A percentile compares a stretch with the other conserved stretches of the same genome.
phyloP scores from a whole-genome alignment of 2,113 vertebrate species.

The Propithecus coquereli region DNA sequence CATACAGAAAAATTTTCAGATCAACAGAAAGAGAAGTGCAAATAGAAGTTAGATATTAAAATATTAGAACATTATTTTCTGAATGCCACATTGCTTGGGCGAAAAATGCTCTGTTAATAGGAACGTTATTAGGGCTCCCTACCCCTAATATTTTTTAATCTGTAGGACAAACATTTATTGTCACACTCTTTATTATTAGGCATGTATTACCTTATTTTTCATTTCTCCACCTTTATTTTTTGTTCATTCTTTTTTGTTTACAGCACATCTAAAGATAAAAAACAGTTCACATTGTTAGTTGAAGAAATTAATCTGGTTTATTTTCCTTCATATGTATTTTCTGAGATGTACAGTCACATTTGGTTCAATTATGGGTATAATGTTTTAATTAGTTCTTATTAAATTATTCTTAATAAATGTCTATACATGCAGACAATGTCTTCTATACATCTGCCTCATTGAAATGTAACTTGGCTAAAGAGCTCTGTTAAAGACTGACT shows the following conservation, averaged over 20 bases:
- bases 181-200: background rate
- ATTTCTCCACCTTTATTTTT: slow-evolving; percentile 8
- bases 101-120: background rate
- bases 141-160: background rate
- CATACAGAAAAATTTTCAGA: background rate
- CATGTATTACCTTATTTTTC: background rate
- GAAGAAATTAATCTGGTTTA: background rate
- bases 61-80: background rate
- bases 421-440: background rate
- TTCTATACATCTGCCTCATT: background rate
- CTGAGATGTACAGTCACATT: background rate
- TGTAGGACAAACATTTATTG: background rate
- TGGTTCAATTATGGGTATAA: background rate
- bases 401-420: background rate
- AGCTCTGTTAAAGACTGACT: background rate
- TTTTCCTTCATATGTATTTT: background rate
- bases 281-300: background rate
- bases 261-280: background rate
- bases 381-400: background rate
- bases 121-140: background rate
- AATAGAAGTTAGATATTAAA: background rate
- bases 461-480: background rate
- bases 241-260: slow-evolving; percentile 12
- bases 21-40: background rate
- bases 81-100: background rate